Conservation (phyloP, 2,888 invertebrate species). For the Sacculina carcini region DNA sequence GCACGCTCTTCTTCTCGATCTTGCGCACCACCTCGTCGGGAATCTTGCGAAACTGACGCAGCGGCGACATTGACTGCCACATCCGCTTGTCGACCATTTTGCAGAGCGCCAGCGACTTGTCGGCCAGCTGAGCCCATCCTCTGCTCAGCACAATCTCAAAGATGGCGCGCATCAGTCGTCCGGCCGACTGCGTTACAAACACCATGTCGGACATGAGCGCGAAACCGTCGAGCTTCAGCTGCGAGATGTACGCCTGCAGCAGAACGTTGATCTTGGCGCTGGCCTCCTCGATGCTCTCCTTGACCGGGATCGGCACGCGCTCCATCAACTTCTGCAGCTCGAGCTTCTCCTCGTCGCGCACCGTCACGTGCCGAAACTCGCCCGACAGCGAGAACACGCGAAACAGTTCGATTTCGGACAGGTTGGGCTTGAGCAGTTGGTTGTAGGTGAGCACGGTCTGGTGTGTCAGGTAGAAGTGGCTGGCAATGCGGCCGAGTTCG, state of each 20-base stretch:
- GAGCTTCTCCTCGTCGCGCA: slow-evolving; percentile 84
- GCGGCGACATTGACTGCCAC: slow-evolving; percentile 99
- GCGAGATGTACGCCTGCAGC: slow-evolving; percentile 91
- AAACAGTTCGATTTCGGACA: slow-evolving; percentile 92
- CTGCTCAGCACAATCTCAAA: slow-evolving; percentile 77
- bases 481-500: slow-evolving; percentile 55
- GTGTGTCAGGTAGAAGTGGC: slow-evolving; percentile 91
- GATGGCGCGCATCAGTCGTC: slow-evolving; percentile 77
- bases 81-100: slow-evolving; percentile 97
- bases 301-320: slow-evolving; percentile 93
- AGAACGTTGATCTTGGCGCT: slow-evolving; percentile 87
- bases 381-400: slow-evolving; percentile 92
- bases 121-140: slow-evolving; percentile 92
- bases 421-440: slow-evolving; percentile 76
- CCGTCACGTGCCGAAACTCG: slow-evolving; percentile 78
- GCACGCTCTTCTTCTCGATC: slow-evolving; percentile 89
- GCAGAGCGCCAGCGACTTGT: slow-evolving; percentile 78
- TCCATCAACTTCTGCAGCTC: slow-evolving; percentile 86
- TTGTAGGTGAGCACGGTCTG: slow-evolving; percentile 94
- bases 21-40: slow-evolving; percentile 90
- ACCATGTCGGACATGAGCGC: slow-evolving; percentile 99
- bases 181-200: slow-evolving; percentile 91
- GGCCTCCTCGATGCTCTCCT: slow-evolving; percentile 92
- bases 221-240: slow-evolving; percentile 90
- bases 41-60: slow-evolving; percentile 89